Evolutionary conservation across 2,113 vertebrate species (phyloP), one percentile per base, ranked within the genome.

Genomic region (Myocastor coypus): DNA sequence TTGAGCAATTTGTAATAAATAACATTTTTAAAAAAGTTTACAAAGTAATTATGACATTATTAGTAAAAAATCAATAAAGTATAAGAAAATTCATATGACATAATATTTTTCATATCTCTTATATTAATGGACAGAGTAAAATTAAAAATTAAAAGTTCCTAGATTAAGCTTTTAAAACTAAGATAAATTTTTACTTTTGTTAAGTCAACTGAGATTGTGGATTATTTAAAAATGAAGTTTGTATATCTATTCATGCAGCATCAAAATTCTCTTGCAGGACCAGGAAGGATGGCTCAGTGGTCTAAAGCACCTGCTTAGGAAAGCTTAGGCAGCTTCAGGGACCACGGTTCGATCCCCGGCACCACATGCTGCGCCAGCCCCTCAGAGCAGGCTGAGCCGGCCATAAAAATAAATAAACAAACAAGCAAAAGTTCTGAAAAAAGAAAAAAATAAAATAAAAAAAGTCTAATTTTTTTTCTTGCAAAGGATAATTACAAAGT

Each of bases 61-160:
- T 68, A 66, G 11, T 26, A 71, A 91, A 94, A 30, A 1, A 46
- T 42, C 11, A 95, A 42, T 83, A 92, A 83, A 89, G 52, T 93
- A 10, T 6, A 42, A 91, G 2, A 5, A 83, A 89, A 75, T 4
- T 52, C 55, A 17, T 55, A 16, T 2, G 16, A 16, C 13, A 3
- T 16, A 55, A 55, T 12, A 61, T 61, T 24, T 24, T 61, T 22
- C 0, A 37, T 80, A 0, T n/a, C 63, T 89, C 20, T n/a, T 63
- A 7, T 66, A 71, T 42, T 75, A 92, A 82, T 77, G 1, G 24
- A 92, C 6, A 81, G 26, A 91, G 78, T 10, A 87, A 78, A 87
- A 55, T 28, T 68, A 75, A 13, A 87, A 40, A 4, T 84, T 52
- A 57, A 95, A 92, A 84, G 4, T 19, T 37, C 3, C 9, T 6